Conservation (phyloP, 2,113 vertebrate species). For the Amia ocellicauda region DNA sequence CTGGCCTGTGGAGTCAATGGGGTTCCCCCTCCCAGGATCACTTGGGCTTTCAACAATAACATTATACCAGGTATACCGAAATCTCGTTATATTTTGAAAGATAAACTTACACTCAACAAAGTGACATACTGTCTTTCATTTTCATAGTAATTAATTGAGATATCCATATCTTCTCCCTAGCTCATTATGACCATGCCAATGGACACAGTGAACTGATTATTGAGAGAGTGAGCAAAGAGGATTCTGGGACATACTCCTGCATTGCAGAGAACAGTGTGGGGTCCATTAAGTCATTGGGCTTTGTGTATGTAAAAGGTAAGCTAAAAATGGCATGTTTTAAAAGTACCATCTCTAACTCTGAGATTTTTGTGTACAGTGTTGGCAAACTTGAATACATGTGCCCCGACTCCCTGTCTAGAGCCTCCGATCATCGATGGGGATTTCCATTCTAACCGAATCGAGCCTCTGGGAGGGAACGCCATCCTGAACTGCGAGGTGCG, state of each 20-base stretch:
- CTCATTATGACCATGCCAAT: constrained; percentile 67
- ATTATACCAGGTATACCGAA: constrained; percentile 86
- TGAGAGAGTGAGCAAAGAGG: constrained; percentile 81
- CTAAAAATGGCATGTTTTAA: neutral
- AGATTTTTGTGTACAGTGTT: neutral
- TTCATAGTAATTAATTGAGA: no score
- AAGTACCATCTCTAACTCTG: no score
- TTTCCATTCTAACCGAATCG: constrained; percentile 77
- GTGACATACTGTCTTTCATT: no score
- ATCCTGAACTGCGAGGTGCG: constrained; percentile 89
- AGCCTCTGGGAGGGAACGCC: constrained; percentile 85
- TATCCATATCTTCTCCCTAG: constrained; percentile 60
- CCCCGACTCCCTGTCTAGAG: constrained; percentile 60
- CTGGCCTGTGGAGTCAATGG: constrained; percentile 79
- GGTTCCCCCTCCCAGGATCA: constrained; percentile 78
- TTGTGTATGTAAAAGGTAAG: constrained; percentile 91
- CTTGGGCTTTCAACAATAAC: constrained; percentile 91
- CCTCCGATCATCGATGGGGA: constrained; percentile 91
- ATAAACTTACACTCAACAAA: no score
- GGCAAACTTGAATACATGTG: neutral
- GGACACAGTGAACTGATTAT: constrained; percentile 85
- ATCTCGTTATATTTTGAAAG: no score
- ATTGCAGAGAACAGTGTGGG: constrained; percentile 84
- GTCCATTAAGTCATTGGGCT: constrained; percentile 82
- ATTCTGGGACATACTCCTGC: constrained; percentile 88